These are phyloP conservation scores for Clepsis dumicolana DNA, from an alignment of 2,888 invertebrate species.

Conservation along the genomic window DNA sequence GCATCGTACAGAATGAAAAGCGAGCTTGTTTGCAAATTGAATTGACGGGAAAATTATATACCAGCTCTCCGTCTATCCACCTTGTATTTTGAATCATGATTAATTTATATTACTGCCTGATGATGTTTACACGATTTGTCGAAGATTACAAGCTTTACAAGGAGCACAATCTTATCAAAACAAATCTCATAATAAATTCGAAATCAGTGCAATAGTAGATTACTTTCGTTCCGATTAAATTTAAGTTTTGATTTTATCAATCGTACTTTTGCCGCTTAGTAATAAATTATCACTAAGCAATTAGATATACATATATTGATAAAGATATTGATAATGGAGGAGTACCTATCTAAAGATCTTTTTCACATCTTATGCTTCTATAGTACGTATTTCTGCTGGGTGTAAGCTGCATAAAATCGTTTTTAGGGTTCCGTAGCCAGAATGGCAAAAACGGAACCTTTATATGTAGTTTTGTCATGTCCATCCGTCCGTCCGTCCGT, in stretches of 20 bases:
- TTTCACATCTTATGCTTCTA: too few relatives aligned
- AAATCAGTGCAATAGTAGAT: conserved; percentile 20
- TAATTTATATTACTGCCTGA: not conserved
- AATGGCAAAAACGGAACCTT: too few relatives aligned
- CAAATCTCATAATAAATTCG: conserved; percentile 1
- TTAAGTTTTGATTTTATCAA: conserved; percentile 17
- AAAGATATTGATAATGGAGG: conserved; percentile 25
- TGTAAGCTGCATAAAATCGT: too few relatives aligned
- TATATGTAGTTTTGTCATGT: too few relatives aligned
- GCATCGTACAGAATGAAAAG: too few relatives aligned
- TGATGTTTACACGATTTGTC: not conserved
- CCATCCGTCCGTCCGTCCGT: too few relatives aligned
- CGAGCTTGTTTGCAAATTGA: not conserved
- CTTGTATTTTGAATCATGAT: not conserved
- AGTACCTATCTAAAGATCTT: too few relatives aligned
- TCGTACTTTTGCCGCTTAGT: conserved; percentile 7
- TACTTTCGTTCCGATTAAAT: conserved; percentile 7
- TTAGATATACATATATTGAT: conserved; percentile 25
- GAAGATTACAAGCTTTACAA: not conserved
- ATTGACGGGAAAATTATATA: not conserved
- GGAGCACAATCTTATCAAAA: not conserved
- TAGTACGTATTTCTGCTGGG: too few relatives aligned
- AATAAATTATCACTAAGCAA: conserved; percentile 17
- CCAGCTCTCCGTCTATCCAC: not conserved
- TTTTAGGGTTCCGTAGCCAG: too few relatives aligned